Conservation (phyloP, 2,797 vertebrate genomes). For the Gymnopithys bicolor region DNA sequence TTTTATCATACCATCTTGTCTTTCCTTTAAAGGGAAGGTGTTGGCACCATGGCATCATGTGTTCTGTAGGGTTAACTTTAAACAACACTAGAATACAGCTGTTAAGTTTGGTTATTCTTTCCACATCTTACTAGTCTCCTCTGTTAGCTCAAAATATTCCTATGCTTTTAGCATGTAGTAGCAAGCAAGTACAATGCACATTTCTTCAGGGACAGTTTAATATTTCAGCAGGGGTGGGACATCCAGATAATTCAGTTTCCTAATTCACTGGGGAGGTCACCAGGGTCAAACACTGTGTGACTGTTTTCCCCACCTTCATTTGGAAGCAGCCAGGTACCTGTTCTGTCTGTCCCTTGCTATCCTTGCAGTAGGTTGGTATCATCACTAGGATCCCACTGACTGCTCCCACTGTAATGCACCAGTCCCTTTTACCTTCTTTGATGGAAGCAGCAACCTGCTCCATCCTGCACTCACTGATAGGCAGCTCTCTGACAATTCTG, state of each 20-base stretch:
- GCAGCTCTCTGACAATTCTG: neutral
- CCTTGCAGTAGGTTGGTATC: neutral
- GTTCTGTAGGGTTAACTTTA: neutral
- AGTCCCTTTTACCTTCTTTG: neutral
- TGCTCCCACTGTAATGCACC: fast-evolving
- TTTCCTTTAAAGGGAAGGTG: neutral
- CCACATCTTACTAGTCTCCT: neutral
- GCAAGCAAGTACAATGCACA: neutral
- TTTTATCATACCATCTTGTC: neutral
- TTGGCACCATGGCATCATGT: neutral
- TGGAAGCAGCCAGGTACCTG: neutral
- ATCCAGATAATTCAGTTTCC: neutral
- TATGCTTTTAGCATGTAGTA: neutral
- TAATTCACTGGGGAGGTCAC: neutral
- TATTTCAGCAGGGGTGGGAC: neutral
- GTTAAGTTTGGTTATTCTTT: neutral
- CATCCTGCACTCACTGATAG: neutral
- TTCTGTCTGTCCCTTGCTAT: fast-evolving
- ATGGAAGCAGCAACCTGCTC: neutral
- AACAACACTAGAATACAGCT: neutral
- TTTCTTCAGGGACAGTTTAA: neutral
- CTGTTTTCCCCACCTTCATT: neutral
- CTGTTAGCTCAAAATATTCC: neutral
- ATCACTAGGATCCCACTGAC: neutral
- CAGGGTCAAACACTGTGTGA: neutral